Evolutionary conservation across 1,140 invertebrate species (phyloP).

Genomic region (Zaprionus capensis): DNA sequence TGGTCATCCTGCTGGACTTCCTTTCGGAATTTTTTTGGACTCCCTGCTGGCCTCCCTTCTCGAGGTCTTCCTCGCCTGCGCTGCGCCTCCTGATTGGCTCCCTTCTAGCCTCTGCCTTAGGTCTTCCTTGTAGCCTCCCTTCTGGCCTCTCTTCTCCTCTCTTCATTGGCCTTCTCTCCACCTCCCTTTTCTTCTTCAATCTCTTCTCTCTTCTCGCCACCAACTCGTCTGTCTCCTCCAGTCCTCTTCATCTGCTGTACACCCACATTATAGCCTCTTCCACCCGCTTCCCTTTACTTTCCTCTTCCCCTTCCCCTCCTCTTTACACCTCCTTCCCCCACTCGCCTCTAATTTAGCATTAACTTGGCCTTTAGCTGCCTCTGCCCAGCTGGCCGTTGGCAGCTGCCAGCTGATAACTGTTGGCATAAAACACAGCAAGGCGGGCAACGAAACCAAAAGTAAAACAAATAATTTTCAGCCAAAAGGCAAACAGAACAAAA

Average conservation of each 20-base stretch:
- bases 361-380: slow-evolving; percentile 70
- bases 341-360: slow-evolving; percentile 62
- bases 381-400: slow-evolving; percentile 11
- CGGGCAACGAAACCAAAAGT: slow-evolving; percentile 65
- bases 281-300: no score
- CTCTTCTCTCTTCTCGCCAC: no score
- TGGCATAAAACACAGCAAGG: slow-evolving; percentile 16
- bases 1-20: no score
- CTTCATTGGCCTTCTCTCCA: accelerated
- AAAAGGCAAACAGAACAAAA: slow-evolving; percentile 39
- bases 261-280: no score
- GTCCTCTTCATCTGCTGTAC: no score
- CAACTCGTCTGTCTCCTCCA: no score
- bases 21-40: background rate
- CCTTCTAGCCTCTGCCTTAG: no score
- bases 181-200: no score
- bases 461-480: slow-evolving; percentile 72
- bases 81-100: no score
- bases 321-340: slow-evolving; percentile 3
- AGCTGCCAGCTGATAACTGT: slow-evolving; percentile 34
- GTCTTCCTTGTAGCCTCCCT: no score
- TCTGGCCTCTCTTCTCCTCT: no score
- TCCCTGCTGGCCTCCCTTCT: slow-evolving; percentile 7
- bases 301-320: background rate
- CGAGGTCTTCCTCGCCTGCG: no score